phyloP scores from a whole-genome alignment of 2,113 vertebrate genomes.

The Galemys pyrenaicus region DNA sequence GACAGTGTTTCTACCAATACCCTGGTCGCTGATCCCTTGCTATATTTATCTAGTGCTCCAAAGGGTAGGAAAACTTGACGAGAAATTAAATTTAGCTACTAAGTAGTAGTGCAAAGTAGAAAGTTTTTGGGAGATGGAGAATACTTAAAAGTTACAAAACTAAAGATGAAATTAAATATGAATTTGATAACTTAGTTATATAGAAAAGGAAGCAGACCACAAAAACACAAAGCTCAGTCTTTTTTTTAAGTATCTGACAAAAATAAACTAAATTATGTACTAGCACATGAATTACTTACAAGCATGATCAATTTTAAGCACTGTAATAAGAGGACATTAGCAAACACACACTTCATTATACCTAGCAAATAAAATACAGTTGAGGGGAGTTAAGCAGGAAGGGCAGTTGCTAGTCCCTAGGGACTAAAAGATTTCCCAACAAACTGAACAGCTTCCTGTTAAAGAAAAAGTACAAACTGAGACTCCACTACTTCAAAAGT shows the following conservation, averaged over 20 bases:
- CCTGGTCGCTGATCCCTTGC: background rate
- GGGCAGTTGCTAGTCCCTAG: background rate
- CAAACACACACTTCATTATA: background rate
- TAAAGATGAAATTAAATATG: conserved; percentile 48
- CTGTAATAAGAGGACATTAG: background rate
- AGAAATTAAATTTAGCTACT: background rate
- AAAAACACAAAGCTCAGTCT: background rate
- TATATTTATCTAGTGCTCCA: background rate
- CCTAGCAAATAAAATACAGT: background rate
- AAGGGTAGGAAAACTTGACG: background rate
- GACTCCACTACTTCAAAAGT: conserved; percentile 2
- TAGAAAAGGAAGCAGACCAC: conserved; percentile 28
- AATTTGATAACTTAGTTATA: background rate
- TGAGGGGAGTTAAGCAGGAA: conserved; percentile 42
- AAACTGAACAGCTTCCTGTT: conserved; percentile 13
- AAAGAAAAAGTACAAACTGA: conserved; percentile 28
- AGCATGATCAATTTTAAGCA: background rate
- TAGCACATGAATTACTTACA: background rate
- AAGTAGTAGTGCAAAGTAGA: background rate
- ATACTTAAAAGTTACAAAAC: conserved; percentile 2
- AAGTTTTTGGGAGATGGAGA: background rate
- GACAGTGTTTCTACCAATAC: background rate
- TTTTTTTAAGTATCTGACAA: background rate
- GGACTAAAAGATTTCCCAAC: conserved; percentile 6
- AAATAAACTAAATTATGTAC: background rate